Base-by-base conservation (phyloP, 2,888 invertebrate genomes). In the Noctua comes region DNA sequence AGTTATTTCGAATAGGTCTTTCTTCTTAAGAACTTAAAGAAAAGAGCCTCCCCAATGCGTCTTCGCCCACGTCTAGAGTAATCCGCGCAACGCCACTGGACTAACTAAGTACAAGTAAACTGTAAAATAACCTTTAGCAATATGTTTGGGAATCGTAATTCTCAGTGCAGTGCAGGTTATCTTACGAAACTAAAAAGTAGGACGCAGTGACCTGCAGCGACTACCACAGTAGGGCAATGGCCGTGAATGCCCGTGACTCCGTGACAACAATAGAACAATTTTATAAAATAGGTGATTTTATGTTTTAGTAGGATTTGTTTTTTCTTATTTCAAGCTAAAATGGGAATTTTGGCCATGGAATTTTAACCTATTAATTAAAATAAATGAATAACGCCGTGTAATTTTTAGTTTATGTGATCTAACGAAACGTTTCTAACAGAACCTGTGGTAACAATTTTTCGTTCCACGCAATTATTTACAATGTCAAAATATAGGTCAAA, bases 101-200 rank as follows among this genome's bases (percentile, higher is more conserved):
- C 24, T 48, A 54, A 54, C 24, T 48, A 54, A 24, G n/a, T 57
- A 13, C 57, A n/a, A 57, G n/a, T n/a, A 57, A 57, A 13, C 57
- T 13, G 57, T 57, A 57, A 57, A 57, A 57, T 57, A 57, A 57
- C n/a, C n/a, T n/a, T 5, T 27, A n/a, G 40, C 6, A 43, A 43
- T 11, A 46, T 62, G n/a, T 74, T 74, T 74, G 5, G 48, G 74
- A 27, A 48, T 62, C 46, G 27, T 7, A 40, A 74, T 40, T 48
- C 40, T 27, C 27, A 75, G 36, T 13, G 40, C 48, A 21, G 43
- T 75, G 48, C 40, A 76, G 24, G 16, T 31, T 51, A 54, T 21
- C n/a, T 76, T 66, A 76, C 65, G 54, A 77, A 76, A 77, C 46
- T n/a, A 16, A 46, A 76, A 57, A 54, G 48, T 72, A 48, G 80